Evolutionary conservation across 2,797 vertebrate genomes (phyloP), one percentile per base, ranked within the genome.

Genomic region (Dendrocincla tyrannina): DNA sequence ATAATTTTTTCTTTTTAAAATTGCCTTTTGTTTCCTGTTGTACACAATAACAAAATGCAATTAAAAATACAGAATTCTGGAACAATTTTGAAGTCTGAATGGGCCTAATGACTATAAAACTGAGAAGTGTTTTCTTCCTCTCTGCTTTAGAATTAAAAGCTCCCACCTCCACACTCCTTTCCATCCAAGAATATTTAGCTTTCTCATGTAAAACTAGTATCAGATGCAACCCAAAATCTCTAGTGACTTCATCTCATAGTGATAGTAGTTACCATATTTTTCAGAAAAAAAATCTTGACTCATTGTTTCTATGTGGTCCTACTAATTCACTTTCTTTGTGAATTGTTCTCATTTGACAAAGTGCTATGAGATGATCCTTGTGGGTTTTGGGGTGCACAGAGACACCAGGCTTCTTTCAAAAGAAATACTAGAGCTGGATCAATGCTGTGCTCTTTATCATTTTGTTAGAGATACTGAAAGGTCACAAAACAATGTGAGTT

Each of bases 141-240:
- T 75, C 13, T 73, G 9, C 4, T 73, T 88, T 72, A 62, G 27
- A 3, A 4, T 25, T 81, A 52, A 17, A 68, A 53, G 1, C 9
- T 64, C 7, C 5, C 17, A 41, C 18, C 17, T 7, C 2, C 18
- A 27, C 5, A 4, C 4, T 56, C 17, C 25, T 69, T 1, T 5
- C 19, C 3, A 5, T 3, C 2, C 4, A 19, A 50, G 37, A 87
- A 49, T 17, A n/a, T 78, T 72, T 63, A 28, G 19, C 6, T 64
- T 89, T 80, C 23, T 74, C 13, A 22, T 11, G 4, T 27, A 67
- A 85, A 80, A 77, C 17, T 41, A 5, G 4, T 32, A 50, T 5
- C 25, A 74, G 22, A 30, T 39, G 9, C 7, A 70, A 80, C 89
- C 32, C 10, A 78, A 66, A 82, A 44, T 60, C 23, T 72, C 23